Evolutionary conservation across 2,797 vertebrate species (phyloP).

Genomic region (Eospalax fontanierii): DNA sequence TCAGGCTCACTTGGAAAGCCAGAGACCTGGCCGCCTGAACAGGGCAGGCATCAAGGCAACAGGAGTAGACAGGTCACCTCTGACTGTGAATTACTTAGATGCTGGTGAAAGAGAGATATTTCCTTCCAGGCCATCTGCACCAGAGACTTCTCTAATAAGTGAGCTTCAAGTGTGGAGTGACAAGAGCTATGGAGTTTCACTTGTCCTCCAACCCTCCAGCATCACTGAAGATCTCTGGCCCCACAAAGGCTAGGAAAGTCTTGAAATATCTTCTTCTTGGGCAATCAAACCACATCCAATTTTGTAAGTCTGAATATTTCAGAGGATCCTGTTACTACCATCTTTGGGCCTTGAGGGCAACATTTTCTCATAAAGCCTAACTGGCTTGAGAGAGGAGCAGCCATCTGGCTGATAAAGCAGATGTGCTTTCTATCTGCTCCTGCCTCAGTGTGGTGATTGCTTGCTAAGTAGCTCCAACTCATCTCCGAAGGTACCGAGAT

Average conservation of each 20-base stretch:
- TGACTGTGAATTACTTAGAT: slow-evolving; percentile 1
- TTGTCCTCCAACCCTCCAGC: not conserved
- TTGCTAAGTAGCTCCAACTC: not conserved
- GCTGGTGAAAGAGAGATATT: not conserved
- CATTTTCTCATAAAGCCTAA: slow-evolving; percentile 73
- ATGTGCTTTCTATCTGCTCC: not conserved
- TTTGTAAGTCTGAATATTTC: slow-evolving; percentile 66
- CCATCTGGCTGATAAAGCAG: slow-evolving; percentile 33
- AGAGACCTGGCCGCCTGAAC: not conserved
- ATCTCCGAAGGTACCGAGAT: not conserved
- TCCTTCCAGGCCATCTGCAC: not conserved
- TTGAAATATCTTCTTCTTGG: slow-evolving; percentile 65
- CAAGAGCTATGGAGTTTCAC: not conserved
- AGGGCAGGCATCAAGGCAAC: not conserved
- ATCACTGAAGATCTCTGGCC: not conserved
- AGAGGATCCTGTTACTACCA: slow-evolving; percentile 57
- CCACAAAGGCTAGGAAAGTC: not conserved
- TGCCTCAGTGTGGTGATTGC: not conserved
- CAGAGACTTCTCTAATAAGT: not conserved
- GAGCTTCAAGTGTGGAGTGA: not conserved
- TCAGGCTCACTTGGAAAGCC: not conserved
- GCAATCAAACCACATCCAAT: slow-evolving; percentile 73
- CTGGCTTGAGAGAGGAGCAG: slow-evolving; percentile 48
- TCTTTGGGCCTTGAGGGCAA: slow-evolving; percentile 65
- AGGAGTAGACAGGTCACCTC: not conserved